Percentiles rank a stretch among this genome's conserved stretches.
phyloP scores from a whole-genome alignment of 2,797 vertebrate genomes.

The Petrocephalus sullivani region DNA sequence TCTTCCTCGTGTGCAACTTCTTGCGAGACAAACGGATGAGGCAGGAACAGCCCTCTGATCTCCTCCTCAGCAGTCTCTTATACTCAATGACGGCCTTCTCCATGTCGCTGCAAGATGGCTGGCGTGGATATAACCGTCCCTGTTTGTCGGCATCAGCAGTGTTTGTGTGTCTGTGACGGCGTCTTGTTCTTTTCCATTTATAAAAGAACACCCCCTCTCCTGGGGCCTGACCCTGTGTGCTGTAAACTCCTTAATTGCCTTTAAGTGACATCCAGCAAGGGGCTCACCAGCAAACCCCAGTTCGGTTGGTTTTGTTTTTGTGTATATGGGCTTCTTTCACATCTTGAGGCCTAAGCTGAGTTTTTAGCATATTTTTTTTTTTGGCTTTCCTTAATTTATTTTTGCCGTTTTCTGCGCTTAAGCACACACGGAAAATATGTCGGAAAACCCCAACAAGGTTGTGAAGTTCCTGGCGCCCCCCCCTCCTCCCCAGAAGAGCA shows the following conservation, averaged over 20 bases:
- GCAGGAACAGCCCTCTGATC: slow-evolving; percentile 38
- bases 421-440: slow-evolving; percentile 49
- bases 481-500: slow-evolving; percentile 67
- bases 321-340: slow-evolving; percentile 18
- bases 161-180: slow-evolving; percentile 39
- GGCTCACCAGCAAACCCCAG: slow-evolving; percentile 22
- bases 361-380: slow-evolving; percentile 22
- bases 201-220: slow-evolving; percentile 50
- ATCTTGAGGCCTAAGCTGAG: slow-evolving; percentile 31
- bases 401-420: slow-evolving; percentile 5
- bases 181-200: slow-evolving; percentile 46
- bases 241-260: slow-evolving; percentile 40
- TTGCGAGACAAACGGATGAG: slow-evolving; percentile 28
- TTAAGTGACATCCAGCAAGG: slow-evolving; percentile 31
- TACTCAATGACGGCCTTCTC: slow-evolving; percentile 46
- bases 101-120: slow-evolving; percentile 59
- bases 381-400: slow-evolving; percentile 8
- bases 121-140: slow-evolving; percentile 52
- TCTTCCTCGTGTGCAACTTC: slow-evolving; percentile 24
- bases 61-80: slow-evolving; percentile 32
- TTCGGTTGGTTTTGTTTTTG: slow-evolving; percentile 7
- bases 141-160: slow-evolving; percentile 42
- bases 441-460: slow-evolving; percentile 55
- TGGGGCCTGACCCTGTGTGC: slow-evolving; percentile 50
- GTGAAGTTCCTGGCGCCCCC: slow-evolving; percentile 61